phyloP scores from a whole-genome alignment of 2,113 vertebrate genomes.

The Leptobrachium ailaonicum region DNA sequence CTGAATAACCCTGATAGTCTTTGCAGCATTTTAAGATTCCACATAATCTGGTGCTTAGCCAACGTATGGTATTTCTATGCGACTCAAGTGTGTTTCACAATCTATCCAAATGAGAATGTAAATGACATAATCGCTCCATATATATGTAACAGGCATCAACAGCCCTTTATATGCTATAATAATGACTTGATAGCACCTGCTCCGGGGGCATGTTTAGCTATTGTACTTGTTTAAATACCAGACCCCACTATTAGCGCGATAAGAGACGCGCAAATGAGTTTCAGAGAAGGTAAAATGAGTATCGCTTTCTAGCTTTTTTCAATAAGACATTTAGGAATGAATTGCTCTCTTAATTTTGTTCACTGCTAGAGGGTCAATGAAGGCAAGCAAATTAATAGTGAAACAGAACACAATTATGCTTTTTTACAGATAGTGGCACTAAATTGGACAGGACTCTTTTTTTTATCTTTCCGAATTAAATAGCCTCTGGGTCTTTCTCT shows the following conservation, averaged over 20 bases:
- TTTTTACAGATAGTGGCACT: neutral
- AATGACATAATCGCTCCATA: conserved; percentile 13
- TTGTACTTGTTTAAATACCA: neutral
- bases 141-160: neutral
- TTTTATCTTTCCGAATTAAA: neutral
- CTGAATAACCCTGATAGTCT: too few relatives aligned
- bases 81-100: neutral
- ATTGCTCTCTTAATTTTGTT: neutral
- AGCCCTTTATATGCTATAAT: conserved; percentile 5
- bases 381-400: neutral
- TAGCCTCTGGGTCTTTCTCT: neutral
- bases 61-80: neutral
- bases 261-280: neutral
- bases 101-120: conserved; percentile 4
- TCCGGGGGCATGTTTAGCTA: conserved; percentile 2
- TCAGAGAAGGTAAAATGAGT: neutral
- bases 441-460: neutral
- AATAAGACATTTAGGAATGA: neutral
- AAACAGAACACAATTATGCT: neutral
- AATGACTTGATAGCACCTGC: conserved; percentile 13
- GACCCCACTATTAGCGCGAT: neutral
- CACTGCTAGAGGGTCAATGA: neutral
- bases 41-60: too few relatives aligned
- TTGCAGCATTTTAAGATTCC: too few relatives aligned
- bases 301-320: neutral